phyloP scores from a whole-genome alignment of 64 coral and sea anemone species.

The Pocillopora damicornis region DNA sequence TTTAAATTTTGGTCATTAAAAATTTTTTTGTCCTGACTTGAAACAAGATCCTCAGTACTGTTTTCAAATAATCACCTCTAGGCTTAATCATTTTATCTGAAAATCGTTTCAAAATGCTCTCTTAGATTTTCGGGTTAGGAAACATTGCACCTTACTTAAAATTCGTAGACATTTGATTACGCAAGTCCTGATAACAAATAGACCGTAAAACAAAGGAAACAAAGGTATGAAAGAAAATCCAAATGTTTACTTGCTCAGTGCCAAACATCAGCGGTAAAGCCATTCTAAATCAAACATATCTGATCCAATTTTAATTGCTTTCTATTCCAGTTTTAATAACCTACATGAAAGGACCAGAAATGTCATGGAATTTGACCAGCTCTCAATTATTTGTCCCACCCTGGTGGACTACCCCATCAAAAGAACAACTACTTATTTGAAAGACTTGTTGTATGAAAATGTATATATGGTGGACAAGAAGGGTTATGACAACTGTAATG shows the following conservation, averaged over 20 bases:
- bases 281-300: background rate
- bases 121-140: no score
- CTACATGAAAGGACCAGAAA: constrained; percentile 24
- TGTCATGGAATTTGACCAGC: background rate
- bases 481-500: constrained; percentile 49
- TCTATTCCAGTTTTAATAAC: constrained; percentile 35
- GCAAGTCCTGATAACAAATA: no score
- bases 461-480: constrained; percentile 55
- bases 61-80: no score
- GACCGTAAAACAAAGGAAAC: no score
- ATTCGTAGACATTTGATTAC: no score
- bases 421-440: background rate
- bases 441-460: constrained; percentile 42
- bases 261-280: background rate
- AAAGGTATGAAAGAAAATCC: no score
- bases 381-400: constrained; percentile 21
- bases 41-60: no score
- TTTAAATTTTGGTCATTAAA: no score
- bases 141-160: no score
- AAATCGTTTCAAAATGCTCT: no score
- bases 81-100: no score
- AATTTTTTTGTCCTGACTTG: no score
- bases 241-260: background rate
- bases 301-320: background rate
- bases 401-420: background rate